phyloP scores from a whole-genome alignment of 2,888 invertebrate species.

The Hemistola chrysoprasaria region DNA sequence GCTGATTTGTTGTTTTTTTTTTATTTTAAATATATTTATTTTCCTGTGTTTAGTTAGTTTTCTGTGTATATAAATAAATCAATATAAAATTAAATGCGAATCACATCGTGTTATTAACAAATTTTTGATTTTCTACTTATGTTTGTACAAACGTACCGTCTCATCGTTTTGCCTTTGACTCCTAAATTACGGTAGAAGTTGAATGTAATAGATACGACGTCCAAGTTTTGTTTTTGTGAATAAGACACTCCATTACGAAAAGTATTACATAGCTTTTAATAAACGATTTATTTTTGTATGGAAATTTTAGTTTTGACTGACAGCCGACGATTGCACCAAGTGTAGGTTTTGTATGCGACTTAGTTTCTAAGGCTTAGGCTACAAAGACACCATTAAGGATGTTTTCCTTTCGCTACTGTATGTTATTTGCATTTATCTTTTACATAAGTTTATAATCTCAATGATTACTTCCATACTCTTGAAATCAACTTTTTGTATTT shows the following conservation, averaged over 20 bases:
- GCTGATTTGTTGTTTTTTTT: constrained; percentile 52
- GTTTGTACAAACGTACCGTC: constrained; percentile 12
- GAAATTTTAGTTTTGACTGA: constrained; percentile 47
- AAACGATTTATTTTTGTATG: constrained; percentile 69
- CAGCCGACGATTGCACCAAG: constrained; percentile 52
- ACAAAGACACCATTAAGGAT: constrained; percentile 39
- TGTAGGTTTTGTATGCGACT: constrained; percentile 57
- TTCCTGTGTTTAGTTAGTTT: no score
- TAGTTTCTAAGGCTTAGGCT: constrained; percentile 49
- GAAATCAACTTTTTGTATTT: constrained; percentile 9
- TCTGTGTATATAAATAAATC: constrained; percentile 32
- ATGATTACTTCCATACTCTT: constrained; percentile 6
- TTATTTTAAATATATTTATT: constrained; percentile 38
- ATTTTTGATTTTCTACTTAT: constrained; percentile 22
- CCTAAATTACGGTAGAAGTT: constrained; percentile 2
- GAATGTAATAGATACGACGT: constrained; percentile 15
- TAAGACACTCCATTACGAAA: constrained; percentile 50
- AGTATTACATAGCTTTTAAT: constrained; percentile 56
- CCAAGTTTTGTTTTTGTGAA: constrained; percentile 23
- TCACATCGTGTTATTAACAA: constrained; percentile 42
- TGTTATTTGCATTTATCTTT: constrained; percentile 27
- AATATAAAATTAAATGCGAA: constrained; percentile 49
- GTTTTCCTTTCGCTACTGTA: constrained; percentile 42
- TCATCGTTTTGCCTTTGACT: constrained; percentile 13
- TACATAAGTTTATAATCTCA: constrained; percentile 5